These are phyloP conservation scores for Scaptomyza parva DNA, from an alignment of 2,888 invertebrate species.

Conservation along the genomic window DNA sequence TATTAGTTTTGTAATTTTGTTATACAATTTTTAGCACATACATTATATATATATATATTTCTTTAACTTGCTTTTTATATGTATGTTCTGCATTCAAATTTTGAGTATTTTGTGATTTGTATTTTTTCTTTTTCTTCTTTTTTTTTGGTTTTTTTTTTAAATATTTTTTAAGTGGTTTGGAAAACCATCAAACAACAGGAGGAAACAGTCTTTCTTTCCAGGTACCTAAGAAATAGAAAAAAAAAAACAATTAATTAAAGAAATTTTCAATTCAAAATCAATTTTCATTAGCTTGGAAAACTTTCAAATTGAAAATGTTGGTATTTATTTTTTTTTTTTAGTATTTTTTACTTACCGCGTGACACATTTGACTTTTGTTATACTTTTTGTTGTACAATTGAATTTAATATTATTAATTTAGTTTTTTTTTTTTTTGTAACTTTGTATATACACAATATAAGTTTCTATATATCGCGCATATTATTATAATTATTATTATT, in stretches of 20 bases:
- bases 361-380: conserved; percentile 82
- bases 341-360: conserved; percentile 83
- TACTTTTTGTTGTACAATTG: conserved; percentile 76
- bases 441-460: conserved; percentile 65
- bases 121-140: conserved; percentile 22
- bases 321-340: not conserved
- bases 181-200: conserved; percentile 85
- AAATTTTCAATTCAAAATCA: not conserved
- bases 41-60: conserved; percentile 3
- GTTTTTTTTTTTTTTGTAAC: conserved; percentile 17
- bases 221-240: conserved; percentile 83
- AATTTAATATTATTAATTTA: conserved; percentile 34
- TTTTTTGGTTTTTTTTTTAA: conserved; percentile 40
- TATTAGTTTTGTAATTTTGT: conserved; percentile 40
- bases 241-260: too few relatives aligned
- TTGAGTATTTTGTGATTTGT: conserved; percentile 29
- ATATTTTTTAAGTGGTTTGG: conserved; percentile 82
- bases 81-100: conserved; percentile 18
- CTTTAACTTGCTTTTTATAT: not conserved
- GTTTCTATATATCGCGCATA: conserved; percentile 69
- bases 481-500: conserved; percentile 46
- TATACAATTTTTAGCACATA: conserved; percentile 48
- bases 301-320: not conserved
- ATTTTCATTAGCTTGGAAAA: too few relatives aligned
- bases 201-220: conserved; percentile 86